Percentiles rank a stretch among this genome's conserved stretches.
Evolutionary conservation across 2,797 vertebrate species (phyloP).

Genomic region (Remorina albescens): DNA sequence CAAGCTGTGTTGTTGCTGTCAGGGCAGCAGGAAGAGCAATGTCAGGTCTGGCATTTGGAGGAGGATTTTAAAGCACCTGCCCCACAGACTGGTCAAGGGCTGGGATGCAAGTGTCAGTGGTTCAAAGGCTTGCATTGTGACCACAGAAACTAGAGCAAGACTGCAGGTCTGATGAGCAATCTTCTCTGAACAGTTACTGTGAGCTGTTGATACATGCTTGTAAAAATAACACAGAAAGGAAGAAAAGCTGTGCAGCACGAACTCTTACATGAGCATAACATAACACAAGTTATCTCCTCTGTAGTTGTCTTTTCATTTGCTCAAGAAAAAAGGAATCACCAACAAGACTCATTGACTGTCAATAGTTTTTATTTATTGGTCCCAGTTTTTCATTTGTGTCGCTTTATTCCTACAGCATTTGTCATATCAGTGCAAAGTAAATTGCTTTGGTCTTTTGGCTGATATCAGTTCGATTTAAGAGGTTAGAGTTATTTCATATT

Average conservation of each 20-base stretch:
- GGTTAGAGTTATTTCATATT: background rate
- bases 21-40: constrained; percentile 31
- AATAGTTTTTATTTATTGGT: background rate
- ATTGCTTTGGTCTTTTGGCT: background rate
- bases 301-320: background rate
- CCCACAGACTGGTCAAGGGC: constrained; percentile 15
- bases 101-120: constrained; percentile 43
- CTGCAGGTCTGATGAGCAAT: constrained; percentile 44
- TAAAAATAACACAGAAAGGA: constrained; percentile 22
- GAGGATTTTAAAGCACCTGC: constrained; percentile 40
- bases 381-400: background rate
- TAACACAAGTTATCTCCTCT: background rate
- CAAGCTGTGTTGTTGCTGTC: constrained; percentile 43
- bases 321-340: background rate
- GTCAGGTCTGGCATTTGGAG: constrained; percentile 25
- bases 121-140: constrained; percentile 49
- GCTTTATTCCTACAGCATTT: background rate
- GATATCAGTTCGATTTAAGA: background rate
- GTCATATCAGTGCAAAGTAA: background rate
- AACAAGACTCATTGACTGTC: background rate
- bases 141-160: constrained; percentile 12
- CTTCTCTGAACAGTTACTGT: constrained; percentile 13
- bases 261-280: background rate
- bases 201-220: constrained; percentile 33
- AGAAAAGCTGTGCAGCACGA: constrained; percentile 1